Base-by-base conservation (phyloP, 92 coral and sea anemone species). In the Micromussa lordhowensis region DNA sequence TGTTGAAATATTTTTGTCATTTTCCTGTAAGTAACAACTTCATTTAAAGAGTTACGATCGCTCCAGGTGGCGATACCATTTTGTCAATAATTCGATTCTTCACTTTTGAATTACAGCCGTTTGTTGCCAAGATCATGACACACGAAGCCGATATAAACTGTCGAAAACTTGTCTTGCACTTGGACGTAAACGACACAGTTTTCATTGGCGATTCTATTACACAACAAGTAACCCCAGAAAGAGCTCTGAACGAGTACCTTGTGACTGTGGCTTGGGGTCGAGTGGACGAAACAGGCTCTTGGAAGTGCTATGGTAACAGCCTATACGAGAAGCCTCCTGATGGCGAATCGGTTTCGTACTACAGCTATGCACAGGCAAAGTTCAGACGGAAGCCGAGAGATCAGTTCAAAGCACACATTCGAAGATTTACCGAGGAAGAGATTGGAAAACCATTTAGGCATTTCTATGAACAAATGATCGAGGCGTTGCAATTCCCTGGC, bases 141-240 rank as follows among this genome's bases (percentile, higher is more conserved):
- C 75, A 29, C 21, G 13, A 13, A 69, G 72, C 29, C 49, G 64
- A 22, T 6, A 40, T 22, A 9, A 61, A 34, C 0, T 26, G 82
- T 15, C 93, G 95, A 32, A 95, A 94, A 80, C 89, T 95, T 78
- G 90, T 95, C 22, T 91, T 95, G 3, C 98, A 95, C 92, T 78
- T 95, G 78, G 98, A 95, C 59, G 98, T 95, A 7, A 95, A 95
- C 83, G 94, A 95, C 87, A 94, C 98, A 6, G 92, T 95, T 61
- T 87, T 95, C 84, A 82, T 94, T 16, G 98, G 98, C 19, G 98
- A 95, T 83, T 91, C 98, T 18, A 82, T 82, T 21, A 95, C 98
- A 24, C 93, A 95, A 54, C 82, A 92, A 2, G 86, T 91, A 21
- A 88, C 87, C 22, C 89, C 92, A n/a, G 96, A 93, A 8, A 90